phyloP scores from a whole-genome alignment of 2,113 vertebrate genomes.

The Neolamprologus tretocephalus region DNA sequence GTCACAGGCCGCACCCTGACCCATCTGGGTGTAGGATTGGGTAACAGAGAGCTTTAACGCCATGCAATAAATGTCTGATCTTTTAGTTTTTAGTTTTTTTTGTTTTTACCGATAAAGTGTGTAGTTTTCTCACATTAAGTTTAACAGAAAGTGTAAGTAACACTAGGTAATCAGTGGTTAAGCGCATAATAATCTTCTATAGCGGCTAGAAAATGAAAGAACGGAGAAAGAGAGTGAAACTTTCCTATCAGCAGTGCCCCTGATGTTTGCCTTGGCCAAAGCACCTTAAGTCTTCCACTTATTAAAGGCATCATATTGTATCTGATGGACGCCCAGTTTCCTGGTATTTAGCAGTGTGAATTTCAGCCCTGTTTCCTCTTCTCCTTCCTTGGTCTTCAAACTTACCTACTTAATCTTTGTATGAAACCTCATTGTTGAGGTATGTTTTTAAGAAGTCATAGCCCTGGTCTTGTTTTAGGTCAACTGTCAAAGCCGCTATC shows the following conservation, averaged over 20 bases:
- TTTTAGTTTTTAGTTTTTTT: not conserved
- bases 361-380: slow-evolving; percentile 26
- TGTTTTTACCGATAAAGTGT: slow-evolving; percentile 2
- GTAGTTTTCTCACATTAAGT: slow-evolving; percentile 63
- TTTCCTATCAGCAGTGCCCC: slow-evolving; percentile 68
- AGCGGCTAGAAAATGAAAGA: slow-evolving; percentile 37
- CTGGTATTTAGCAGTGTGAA: slow-evolving; percentile 52
- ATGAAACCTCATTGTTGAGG: slow-evolving; percentile 67
- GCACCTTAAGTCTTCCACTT: slow-evolving; percentile 57
- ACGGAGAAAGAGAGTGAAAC: slow-evolving; percentile 41
- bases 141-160: slow-evolving; percentile 54
- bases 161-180: slow-evolving; percentile 74
- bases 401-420: slow-evolving; percentile 12
- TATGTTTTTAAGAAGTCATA: slow-evolving; percentile 60
- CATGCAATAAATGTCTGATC: slow-evolving; percentile 54
- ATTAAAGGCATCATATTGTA: slow-evolving; percentile 71
- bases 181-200: slow-evolving; percentile 56
- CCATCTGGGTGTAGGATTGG: slow-evolving; percentile 56
- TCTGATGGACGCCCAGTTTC: slow-evolving; percentile 69
- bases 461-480: slow-evolving; percentile 55
- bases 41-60: slow-evolving; percentile 53
- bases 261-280: slow-evolving; percentile 74
- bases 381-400: not conserved
- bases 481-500: slow-evolving; percentile 57
- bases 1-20: slow-evolving; percentile 58